phyloP scores from a whole-genome alignment of 2,113 vertebrate genomes.

The Gymnarchus niloticus region DNA sequence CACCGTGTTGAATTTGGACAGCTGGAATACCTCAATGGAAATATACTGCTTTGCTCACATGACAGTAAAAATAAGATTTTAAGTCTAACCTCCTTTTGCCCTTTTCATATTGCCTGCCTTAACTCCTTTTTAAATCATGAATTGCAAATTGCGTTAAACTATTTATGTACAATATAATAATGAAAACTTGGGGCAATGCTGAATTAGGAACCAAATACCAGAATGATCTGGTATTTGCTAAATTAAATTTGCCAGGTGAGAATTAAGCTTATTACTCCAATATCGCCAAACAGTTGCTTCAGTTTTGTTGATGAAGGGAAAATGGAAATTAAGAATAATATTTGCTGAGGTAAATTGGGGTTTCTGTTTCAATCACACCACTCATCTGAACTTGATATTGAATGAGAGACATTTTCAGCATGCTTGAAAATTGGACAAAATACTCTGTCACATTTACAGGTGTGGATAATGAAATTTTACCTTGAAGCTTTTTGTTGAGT shows the following conservation, averaged over 20 bases:
- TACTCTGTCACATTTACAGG: neutral
- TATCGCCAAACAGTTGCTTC: slow-evolving; percentile 6
- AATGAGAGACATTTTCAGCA: neutral
- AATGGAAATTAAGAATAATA: slow-evolving; percentile 18
- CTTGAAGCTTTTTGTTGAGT: neutral
- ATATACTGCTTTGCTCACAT: too few species aligned
- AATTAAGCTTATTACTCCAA: neutral
- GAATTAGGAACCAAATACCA: neutral
- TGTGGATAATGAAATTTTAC: neutral
- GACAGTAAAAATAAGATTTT: neutral
- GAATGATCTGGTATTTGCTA: slow-evolving; percentile 4
- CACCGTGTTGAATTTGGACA: too few species aligned
- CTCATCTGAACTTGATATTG: neutral
- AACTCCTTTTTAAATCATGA: neutral
- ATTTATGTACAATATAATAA: neutral
- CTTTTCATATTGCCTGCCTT: neutral
- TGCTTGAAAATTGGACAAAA: neutral
- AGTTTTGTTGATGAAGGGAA: slow-evolving; percentile 10
- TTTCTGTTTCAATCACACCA: neutral
- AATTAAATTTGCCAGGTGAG: slow-evolving; percentile 10
- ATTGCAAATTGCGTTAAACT: neutral
- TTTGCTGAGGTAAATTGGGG: slow-evolving; percentile 2
- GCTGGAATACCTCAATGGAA: too few species aligned
- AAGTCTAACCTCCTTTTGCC: neutral
- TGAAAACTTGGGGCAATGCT: neutral